These are phyloP conservation scores for Halocynthia roretzi DNA, from an alignment of 23 tunicate species.

Conservation along the genomic window DNA sequence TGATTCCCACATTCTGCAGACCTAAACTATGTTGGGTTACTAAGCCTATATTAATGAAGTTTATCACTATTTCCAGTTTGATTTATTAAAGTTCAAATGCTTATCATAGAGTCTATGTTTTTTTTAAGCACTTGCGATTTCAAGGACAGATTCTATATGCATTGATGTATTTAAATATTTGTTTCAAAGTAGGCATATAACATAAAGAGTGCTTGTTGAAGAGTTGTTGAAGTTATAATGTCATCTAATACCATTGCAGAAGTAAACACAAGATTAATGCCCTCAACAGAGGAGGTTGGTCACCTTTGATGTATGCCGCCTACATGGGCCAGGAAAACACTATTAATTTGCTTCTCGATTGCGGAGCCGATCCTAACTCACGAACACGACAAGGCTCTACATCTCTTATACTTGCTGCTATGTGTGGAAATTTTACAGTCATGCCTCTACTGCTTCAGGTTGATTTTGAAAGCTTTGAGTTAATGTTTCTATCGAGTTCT, in stretches of 20 bases:
- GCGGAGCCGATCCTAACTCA: slow-evolving; percentile 72
- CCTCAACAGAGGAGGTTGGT: slow-evolving; percentile 69
- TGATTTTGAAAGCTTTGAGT: neutral
- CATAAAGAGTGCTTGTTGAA: too few species aligned
- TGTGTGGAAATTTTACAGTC: slow-evolving; percentile 81
- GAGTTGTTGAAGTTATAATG: too few species aligned
- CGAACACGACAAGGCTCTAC: slow-evolving; percentile 56
- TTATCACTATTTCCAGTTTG: too few species aligned
- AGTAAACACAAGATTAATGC: slow-evolving; percentile 34
- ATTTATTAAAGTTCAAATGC: too few species aligned
- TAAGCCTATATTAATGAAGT: too few species aligned
- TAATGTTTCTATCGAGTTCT: neutral
- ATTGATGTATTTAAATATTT: too few species aligned
- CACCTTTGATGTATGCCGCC: slow-evolving; percentile 82
- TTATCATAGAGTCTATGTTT: too few species aligned
- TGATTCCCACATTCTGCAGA: too few species aligned
- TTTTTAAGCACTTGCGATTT: too few species aligned
- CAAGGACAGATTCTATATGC: too few species aligned
- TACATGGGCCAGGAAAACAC: slow-evolving; percentile 87
- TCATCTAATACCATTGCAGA: slow-evolving; percentile 10
- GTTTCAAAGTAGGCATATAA: too few species aligned
- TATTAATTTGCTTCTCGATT: slow-evolving; percentile 35
- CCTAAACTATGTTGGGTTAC: too few species aligned
- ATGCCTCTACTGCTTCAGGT: slow-evolving; percentile 59
- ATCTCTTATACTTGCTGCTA: slow-evolving; percentile 69